Conservation (phyloP, 2,888 invertebrate species). For the Chalcis sispes region DNA sequence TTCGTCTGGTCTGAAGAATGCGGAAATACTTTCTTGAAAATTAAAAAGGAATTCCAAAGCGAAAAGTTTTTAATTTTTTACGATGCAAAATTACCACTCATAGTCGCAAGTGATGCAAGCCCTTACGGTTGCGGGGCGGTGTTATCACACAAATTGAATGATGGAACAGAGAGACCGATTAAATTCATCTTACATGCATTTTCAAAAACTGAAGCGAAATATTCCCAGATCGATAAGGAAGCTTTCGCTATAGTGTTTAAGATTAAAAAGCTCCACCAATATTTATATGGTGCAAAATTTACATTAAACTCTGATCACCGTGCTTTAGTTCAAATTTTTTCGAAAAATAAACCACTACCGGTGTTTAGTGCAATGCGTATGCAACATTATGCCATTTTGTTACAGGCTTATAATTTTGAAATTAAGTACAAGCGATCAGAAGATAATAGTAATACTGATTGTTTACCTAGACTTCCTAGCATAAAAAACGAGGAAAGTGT, state of each 20-base stretch:
- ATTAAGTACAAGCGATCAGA: conserved; percentile 48
- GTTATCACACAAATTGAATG: background rate
- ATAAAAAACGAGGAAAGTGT: background rate
- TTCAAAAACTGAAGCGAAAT: conserved; percentile 2
- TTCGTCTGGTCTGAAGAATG: no score
- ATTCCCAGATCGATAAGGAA: conserved; percentile 21
- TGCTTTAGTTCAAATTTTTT: conserved; percentile 19
- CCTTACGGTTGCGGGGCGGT: no score
- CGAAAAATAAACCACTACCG: background rate
- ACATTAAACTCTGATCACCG: background rate
- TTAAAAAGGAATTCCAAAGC: no score
- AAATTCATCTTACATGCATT: conserved; percentile 7
- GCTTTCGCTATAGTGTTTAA: conserved; percentile 19
- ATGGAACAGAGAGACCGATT: conserved; percentile 10
- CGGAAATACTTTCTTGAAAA: no score
- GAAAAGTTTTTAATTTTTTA: no score
- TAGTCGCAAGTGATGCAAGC: no score
- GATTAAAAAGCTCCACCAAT: conserved; percentile 18
- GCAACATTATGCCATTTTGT: conserved; percentile 61
- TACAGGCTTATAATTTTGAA: conserved; percentile 58
- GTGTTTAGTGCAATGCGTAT: conserved; percentile 58
- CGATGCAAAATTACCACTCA: no score
- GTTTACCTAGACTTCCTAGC: conserved; percentile 56
- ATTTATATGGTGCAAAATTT: conserved; percentile 13
- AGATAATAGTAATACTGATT: conserved; percentile 59